Base-by-base conservation (phyloP, 2,888 invertebrate genomes). In the Entomobrya proxima region DNA sequence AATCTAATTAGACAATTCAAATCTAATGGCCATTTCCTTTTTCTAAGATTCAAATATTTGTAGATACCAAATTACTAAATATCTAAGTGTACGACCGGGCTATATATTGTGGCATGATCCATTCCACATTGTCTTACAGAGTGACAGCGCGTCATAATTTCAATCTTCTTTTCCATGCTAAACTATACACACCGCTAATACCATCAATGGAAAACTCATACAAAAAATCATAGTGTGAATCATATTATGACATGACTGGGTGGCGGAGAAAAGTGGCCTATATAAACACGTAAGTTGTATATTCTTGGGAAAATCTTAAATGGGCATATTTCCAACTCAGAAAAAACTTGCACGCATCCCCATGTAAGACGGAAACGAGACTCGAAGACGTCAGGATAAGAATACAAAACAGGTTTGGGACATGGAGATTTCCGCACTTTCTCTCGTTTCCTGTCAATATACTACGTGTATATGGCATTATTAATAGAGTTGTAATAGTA, bases 301-400 rank as follows among this genome's bases (percentile, higher is more conserved):
- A 67, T 75, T 67, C 50, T 30, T 44, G 50, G 32, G 58, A 79
- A 75, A 85, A 85, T 64, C 75, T 77, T 67, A 30, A 58, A 76
- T 64, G 72, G 74, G 64, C 21, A 76, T 84, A 58, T 85, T 85
- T 79, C 80, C 85, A 85, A 80, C 85, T 85, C 79, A 80, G 80
- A 80, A 81, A 85, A 86, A 86, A 86, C 80, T 80, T 86, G 76
- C 86, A 81, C 76, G 76, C 86, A 81, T 86, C 86, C 77, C 77
- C 86, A 69, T 76, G 67, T 50, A 80, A 86, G 85, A 86, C 80
- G 85, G 85, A 86, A 86, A 86, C 85, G 85, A 86, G 85, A 75
- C 85, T 86, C 85, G 85, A 86, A 86, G 85, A 86, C 85, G 80
- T 85, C 85, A 75, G 85, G 85, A 85, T 85, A 85, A 81, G 86